phyloP scores from a whole-genome alignment of 1,140 invertebrate genomes.

The Penaeus chinensis region DNA sequence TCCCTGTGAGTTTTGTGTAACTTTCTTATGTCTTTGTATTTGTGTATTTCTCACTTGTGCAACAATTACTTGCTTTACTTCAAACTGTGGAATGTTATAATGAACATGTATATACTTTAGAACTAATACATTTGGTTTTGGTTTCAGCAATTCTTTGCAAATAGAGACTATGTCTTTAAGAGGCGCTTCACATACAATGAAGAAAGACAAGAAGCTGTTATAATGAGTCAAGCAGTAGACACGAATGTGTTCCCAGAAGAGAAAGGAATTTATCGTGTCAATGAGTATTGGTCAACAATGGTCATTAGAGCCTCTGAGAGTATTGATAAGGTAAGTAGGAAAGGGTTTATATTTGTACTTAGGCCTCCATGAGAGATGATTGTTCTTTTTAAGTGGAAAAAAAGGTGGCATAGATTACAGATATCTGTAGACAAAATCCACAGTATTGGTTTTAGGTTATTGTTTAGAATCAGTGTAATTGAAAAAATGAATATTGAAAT shows the following conservation, averaged over 20 bases:
- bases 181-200: constrained; percentile 75
- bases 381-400: neutral
- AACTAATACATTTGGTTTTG: neutral
- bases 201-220: constrained; percentile 66
- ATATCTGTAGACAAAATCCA: too few species aligned
- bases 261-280: constrained; percentile 72
- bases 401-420: too few species aligned
- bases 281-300: constrained; percentile 88
- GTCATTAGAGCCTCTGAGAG: constrained; percentile 80
- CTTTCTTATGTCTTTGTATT: constrained; percentile 46
- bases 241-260: constrained; percentile 56
- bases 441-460: neutral
- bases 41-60: constrained; percentile 61
- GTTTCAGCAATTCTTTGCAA: constrained; percentile 80
- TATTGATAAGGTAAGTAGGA: constrained; percentile 72
- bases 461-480: neutral
- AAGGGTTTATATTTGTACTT: neutral
- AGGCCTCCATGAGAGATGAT: neutral
- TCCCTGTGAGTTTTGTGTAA: constrained; percentile 76
- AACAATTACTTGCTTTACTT: neutral
- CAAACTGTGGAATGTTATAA: neutral
- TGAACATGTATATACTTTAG: neutral
- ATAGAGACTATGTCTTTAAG: constrained; percentile 88
- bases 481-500: too few species aligned
- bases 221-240: constrained; percentile 62